Base-by-base conservation (phyloP, 2,113 vertebrate species). In the Apeltes quadracus region DNA sequence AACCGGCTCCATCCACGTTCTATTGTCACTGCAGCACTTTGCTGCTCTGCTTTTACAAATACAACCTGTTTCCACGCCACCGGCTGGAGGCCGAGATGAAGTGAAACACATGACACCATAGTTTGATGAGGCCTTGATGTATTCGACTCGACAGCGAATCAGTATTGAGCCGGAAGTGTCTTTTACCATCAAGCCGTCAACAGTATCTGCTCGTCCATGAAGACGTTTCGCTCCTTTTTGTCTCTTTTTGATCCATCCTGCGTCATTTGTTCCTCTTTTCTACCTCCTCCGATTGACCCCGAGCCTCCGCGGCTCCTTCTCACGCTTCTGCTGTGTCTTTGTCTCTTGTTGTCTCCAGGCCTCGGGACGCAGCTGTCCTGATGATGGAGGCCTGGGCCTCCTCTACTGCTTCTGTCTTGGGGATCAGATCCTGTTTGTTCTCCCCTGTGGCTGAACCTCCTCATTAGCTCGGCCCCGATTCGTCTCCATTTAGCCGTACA, bases 401-500 rank as follows among this genome's bases (percentile, higher is more conserved):
- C n/a, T n/a, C n/a, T n/a, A n/a, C n/a, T n/a, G n/a, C n/a, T n/a
- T n/a, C n/a, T n/a, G n/a, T n/a, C n/a, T n/a, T n/a, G n/a, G n/a
- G n/a, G n/a, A n/a, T n/a, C n/a, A n/a, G n/a, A n/a, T n/a, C n/a
- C n/a, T n/a, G n/a, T n/a, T n/a, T n/a, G n/a, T n/a, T n/a, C n/a
- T n/a, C n/a, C n/a, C n/a, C n/a, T 44, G 72, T 81, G 87, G 87
- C 89, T 89, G 83, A 87, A 83, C 62, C 44, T 84, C 56, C 64
- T 91, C 85, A 90, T 91, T 91, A 90, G 78, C 84, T n/a, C n/a
- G n/a, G n/a, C n/a, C n/a, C n/a, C n/a, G n/a, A n/a, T 90, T 86
- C 50, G 54, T 90, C 91, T 91, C 82, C 78, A 88, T 88, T 90
- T 85, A 78, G 79, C 23, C 62, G n/a, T 62, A n/a, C 29, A 29